phyloP scores from a whole-genome alignment of 2,113 vertebrate species.

The Gallinago media region DNA sequence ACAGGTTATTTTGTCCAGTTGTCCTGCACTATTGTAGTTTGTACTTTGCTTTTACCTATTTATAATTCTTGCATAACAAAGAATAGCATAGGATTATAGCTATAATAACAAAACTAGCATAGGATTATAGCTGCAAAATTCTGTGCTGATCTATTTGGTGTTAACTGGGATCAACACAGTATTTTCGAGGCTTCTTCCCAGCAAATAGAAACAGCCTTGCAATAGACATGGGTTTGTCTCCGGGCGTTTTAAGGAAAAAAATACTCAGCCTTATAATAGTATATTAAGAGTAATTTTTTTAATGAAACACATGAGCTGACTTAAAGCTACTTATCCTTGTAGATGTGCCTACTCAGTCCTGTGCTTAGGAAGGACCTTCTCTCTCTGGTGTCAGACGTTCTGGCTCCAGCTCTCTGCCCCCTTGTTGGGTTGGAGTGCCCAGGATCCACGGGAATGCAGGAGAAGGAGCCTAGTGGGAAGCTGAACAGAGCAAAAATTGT shows the following conservation, averaged over 20 bases:
- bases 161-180: not conserved
- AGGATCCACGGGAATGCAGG: not conserved
- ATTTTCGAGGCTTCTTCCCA: not conserved
- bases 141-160: not conserved
- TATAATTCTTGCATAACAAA: not conserved
- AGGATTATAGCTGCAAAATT: not conserved
- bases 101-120: not conserved
- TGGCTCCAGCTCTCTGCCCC: not conserved
- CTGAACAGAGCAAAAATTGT: not conserved
- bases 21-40: not conserved
- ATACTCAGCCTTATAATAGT: not conserved
- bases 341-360: not conserved
- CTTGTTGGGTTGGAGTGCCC: not conserved
- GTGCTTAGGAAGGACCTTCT: not conserved
- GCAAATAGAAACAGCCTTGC: not conserved
- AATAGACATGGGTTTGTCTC: not conserved
- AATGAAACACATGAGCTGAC: not conserved
- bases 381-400: not conserved
- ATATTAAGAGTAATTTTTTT: not conserved
- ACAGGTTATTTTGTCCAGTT: not conserved
- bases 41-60: not conserved
- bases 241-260: not conserved
- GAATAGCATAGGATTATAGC: not conserved
- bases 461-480: not conserved
- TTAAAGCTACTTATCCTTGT: not conserved